These are phyloP conservation scores for Gyps fulvus DNA, from an alignment of 2,113 vertebrate species.

Conservation along the genomic window DNA sequence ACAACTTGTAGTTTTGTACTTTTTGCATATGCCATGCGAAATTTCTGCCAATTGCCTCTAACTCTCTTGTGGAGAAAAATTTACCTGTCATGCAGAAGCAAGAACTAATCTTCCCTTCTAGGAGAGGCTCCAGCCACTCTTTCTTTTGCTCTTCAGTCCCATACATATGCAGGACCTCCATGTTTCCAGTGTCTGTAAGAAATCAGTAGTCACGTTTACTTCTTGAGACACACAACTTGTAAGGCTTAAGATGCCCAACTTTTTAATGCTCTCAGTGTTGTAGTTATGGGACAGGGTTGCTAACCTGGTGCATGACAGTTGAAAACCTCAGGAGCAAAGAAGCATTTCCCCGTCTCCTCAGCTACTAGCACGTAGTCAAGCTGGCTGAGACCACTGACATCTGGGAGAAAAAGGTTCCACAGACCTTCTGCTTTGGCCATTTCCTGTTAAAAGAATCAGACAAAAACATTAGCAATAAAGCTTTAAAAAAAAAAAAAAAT, in stretches of 20 bases:
- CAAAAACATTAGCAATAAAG: not conserved
- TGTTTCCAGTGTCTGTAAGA: conserved; percentile 88
- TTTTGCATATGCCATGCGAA: not conserved
- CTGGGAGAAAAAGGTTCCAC: conserved; percentile 93
- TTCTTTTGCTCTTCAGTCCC: conserved; percentile 89
- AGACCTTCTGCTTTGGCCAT: conserved; percentile 84
- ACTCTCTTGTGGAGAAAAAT: not conserved
- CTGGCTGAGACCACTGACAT: conserved; percentile 85
- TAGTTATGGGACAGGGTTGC: not conserved
- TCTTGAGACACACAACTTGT: not conserved
- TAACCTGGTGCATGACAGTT: conserved; percentile 95
- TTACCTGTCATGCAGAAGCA: conserved; percentile 97
- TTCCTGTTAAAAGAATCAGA: conserved; percentile 66
- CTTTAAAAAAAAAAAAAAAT: not conserved
- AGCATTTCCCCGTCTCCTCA: conserved; percentile 87
- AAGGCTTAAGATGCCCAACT: not conserved
- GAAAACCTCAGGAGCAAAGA: conserved; percentile 87
- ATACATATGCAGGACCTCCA: conserved; percentile 92
- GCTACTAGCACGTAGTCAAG: conserved; percentile 91
- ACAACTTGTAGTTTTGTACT: not conserved
- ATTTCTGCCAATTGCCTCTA: not conserved
- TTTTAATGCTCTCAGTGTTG: not conserved
- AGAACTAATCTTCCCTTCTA: conserved; percentile 85
- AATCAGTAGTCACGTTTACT: not conserved
- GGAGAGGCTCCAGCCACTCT: conserved; percentile 89